These are phyloP conservation scores for Phymastichus coffea DNA, from an alignment of 1,140 invertebrate genomes.

Conservation along the genomic window DNA sequence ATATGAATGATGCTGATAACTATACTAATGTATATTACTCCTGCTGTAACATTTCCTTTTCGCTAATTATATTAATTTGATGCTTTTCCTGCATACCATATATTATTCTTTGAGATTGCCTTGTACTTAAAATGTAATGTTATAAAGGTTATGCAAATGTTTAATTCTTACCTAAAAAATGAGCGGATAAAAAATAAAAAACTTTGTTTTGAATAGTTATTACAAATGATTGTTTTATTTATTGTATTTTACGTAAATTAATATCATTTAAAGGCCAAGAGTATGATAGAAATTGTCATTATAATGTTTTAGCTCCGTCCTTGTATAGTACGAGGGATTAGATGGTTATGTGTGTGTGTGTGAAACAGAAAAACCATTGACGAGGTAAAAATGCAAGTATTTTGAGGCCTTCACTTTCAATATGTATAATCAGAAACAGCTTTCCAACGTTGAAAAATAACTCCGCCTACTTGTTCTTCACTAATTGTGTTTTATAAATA, in stretches of 20 bases:
- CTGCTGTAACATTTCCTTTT: background rate
- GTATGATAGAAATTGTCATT: constrained; percentile 19
- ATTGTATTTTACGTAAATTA: constrained; percentile 18
- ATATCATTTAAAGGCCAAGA: constrained; percentile 16
- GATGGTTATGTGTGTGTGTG: constrained; percentile 30
- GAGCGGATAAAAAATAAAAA: constrained; percentile 19
- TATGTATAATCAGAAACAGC: constrained; percentile 50
- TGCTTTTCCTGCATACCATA: constrained; percentile 4
- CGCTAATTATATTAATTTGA: constrained; percentile 3
- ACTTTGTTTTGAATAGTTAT: constrained; percentile 2
- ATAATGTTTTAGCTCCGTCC: constrained; percentile 49
- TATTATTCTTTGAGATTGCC: constrained; percentile 11
- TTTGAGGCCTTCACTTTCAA: constrained; percentile 51
- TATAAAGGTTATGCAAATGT: constrained; percentile 10
- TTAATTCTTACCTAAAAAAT: constrained; percentile 3
- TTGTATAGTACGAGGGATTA: constrained; percentile 36
- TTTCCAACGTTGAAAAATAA: constrained; percentile 46
- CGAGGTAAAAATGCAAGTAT: constrained; percentile 33
- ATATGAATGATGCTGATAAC: background rate
- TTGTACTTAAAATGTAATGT: constrained; percentile 18
- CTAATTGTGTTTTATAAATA: constrained; percentile 38
- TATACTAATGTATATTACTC: constrained; percentile 9
- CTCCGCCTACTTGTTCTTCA: constrained; percentile 51
- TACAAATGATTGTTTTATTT: constrained; percentile 9
- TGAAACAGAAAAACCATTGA: constrained; percentile 7